Evolutionary conservation across 2,888 invertebrate species (phyloP).

Genomic region (Boloria selene): DNA sequence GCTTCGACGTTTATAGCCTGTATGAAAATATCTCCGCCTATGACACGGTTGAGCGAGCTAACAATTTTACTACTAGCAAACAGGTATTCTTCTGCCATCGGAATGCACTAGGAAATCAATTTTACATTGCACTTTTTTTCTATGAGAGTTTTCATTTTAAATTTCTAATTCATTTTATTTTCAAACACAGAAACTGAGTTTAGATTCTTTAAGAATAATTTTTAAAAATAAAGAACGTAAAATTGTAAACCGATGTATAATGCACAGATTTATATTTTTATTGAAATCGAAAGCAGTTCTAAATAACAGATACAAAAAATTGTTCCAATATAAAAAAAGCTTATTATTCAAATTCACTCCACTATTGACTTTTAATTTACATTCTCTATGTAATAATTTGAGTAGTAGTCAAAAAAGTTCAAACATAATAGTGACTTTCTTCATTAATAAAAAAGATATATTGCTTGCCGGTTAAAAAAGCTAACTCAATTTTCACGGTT

Average conservation of each 20-base stretch:
- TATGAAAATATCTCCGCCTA: constrained; percentile 23
- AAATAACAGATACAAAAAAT: constrained; percentile 16
- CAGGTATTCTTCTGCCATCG: constrained; percentile 13
- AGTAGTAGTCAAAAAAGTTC: constrained; percentile 42
- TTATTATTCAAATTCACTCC: constrained; percentile 42
- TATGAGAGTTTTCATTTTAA: constrained; percentile 7
- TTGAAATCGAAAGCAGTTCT: constrained; percentile 13
- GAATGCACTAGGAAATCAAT: constrained; percentile 23
- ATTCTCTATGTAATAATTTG: constrained; percentile 25
- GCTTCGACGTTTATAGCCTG: constrained; percentile 25
- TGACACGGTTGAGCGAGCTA: constrained; percentile 14
- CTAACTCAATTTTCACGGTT: constrained; percentile 74
- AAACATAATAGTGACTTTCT: constrained; percentile 71
- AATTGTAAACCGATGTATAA: constrained; percentile 10
- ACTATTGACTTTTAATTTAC: constrained; percentile 32
- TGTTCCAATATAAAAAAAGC: not conserved
- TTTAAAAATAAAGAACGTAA: not conserved
- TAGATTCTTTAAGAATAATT: constrained; percentile 9
- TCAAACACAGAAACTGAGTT: constrained; percentile 10
- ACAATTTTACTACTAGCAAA: constrained; percentile 20
- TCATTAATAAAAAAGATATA: constrained; percentile 55
- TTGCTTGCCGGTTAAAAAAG: constrained; percentile 60
- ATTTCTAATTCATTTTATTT: constrained; percentile 14
- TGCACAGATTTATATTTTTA: constrained; percentile 9
- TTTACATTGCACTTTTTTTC: constrained; percentile 10